Evolutionary conservation across 37 sponge, comb jelly and placozoan species (phyloP).

Genomic region (Tethya wilhelma): DNA sequence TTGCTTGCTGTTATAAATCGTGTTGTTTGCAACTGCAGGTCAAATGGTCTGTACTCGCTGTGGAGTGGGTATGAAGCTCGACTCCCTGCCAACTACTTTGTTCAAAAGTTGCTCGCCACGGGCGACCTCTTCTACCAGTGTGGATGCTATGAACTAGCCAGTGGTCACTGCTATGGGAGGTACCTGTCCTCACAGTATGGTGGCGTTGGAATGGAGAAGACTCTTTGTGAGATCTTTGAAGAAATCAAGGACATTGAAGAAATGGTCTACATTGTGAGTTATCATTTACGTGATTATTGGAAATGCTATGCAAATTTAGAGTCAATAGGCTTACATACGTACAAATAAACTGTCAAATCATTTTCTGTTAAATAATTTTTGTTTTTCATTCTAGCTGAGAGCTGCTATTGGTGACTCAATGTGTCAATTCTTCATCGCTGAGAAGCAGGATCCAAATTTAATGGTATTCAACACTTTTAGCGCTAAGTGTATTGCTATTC

Average conservation of each 20-base stretch:
- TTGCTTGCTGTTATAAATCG: neutral
- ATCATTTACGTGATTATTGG: too few relatives aligned
- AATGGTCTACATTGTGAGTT: too few relatives aligned
- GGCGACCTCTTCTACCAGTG: slow-evolving; percentile 63
- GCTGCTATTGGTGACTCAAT: slow-evolving; percentile 53
- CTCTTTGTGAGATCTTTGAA: too few relatives aligned
- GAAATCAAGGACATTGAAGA: too few relatives aligned
- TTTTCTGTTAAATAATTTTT: neutral
- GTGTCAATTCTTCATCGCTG: slow-evolving; percentile 12
- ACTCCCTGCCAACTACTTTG: slow-evolving; percentile 17
- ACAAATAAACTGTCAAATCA: too few relatives aligned
- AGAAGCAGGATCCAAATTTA: slow-evolving; percentile 18
- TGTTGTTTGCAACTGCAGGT: slow-evolving; percentile 19
- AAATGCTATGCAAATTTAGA: too few relatives aligned
- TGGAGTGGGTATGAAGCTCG: slow-evolving; percentile 65
- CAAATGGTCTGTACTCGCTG: slow-evolving; percentile 51
- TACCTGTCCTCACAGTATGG: too few relatives aligned
- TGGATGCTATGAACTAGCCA: slow-evolving; percentile 31
- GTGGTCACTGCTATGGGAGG: slow-evolving; percentile 55
- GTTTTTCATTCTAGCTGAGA: slow-evolving; percentile 26
- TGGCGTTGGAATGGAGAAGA: too few relatives aligned
- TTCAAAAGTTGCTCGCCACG: slow-evolving; percentile 28
- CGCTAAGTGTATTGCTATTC: neutral
- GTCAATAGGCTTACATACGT: too few relatives aligned
- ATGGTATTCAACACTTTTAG: slow-evolving; percentile 23